Base-by-base conservation (phyloP, 2,113 vertebrate genomes). In the Psilopsiagon aurifrons region DNA sequence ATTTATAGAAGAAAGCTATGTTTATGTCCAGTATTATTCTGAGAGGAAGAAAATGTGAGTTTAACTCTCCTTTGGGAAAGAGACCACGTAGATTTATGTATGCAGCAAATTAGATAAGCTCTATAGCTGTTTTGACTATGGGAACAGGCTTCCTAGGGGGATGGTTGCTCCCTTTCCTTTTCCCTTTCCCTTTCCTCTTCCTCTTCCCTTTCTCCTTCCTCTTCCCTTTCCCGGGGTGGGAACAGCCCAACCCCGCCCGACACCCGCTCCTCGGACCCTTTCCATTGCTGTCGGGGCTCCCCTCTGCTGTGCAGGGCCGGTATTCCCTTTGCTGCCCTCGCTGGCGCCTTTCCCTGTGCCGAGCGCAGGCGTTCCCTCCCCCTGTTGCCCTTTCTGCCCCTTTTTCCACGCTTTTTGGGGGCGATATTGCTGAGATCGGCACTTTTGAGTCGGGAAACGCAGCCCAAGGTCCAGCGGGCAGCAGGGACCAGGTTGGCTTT, bases 391-490 rank as follows among this genome's bases (percentile, higher is more conserved):
- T 25, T 47, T 46, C 35, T 20, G 14, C 13, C 2, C 10, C 22
- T 6, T 60, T 59, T 2, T 7, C 3, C 37, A 19, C 17, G 8
- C 1, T 2, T 47, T 41, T 55, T 8, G 0, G 8, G 31, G 49
- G 7, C 10, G 1, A 3, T 33, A 0, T 19, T 8, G 22, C 78
- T 11, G 54, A 19, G 5, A 2, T 3, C 39, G 14, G 7, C 18
- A 2, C 0, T 0, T 19, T 2, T 0, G 8, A 23, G 14, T 7
- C 51, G 74, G 59, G 13, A 2, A 22, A 31, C 31, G 2, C 2
- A 3, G 9, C 67, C 88, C 81, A 31, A n/a, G 70, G 62, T 24
- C 28, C 1, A 35, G n/a, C 37, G 4, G 43, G 17, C 92, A 4
- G 47, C 57, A 8, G 20, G 1, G 29, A 51, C 79, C 95, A 7